Conservation (phyloP, 2,113 vertebrate species). For the Coturnix japonica region DNA sequence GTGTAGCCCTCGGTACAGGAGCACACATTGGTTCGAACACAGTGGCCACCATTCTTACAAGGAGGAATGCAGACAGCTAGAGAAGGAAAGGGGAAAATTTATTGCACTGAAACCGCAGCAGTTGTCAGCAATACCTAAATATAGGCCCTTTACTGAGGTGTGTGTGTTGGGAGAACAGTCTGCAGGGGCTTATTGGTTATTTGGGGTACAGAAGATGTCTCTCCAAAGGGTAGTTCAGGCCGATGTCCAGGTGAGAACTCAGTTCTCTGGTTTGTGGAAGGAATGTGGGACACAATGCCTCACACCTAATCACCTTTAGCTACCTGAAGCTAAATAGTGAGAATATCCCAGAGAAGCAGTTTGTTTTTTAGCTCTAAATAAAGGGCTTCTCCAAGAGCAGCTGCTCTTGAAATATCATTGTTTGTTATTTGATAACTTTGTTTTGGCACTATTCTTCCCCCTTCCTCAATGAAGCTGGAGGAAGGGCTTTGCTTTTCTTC, state of each 20-base stretch:
- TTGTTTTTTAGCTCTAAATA: not conserved
- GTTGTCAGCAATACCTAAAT: no score
- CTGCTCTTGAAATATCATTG: not conserved
- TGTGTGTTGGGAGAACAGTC: not conserved
- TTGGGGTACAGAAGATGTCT: not conserved
- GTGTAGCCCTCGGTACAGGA: constrained; percentile 85
- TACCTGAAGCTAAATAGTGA: not conserved
- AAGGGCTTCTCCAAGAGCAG: not conserved
- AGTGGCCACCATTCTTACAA: constrained; percentile 90
- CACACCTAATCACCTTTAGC: not conserved
- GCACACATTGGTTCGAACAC: constrained; percentile 86
- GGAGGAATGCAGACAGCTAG: constrained; percentile 89
- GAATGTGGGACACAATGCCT: not conserved
- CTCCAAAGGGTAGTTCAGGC: not conserved
- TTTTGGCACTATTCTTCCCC: not conserved
- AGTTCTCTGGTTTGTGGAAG: not conserved
- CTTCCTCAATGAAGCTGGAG: not conserved
- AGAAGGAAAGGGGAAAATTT: not conserved
- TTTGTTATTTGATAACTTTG: not conserved
- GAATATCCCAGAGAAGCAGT: not conserved
- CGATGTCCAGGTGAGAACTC: no score
- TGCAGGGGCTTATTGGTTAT: not conserved
- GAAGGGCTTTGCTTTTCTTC: not conserved
- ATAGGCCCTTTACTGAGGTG: not conserved
- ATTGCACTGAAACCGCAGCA: not conserved